Evolutionary conservation across 2,797 vertebrate species (phyloP).

Genomic region (Myotis findleyi): DNA sequence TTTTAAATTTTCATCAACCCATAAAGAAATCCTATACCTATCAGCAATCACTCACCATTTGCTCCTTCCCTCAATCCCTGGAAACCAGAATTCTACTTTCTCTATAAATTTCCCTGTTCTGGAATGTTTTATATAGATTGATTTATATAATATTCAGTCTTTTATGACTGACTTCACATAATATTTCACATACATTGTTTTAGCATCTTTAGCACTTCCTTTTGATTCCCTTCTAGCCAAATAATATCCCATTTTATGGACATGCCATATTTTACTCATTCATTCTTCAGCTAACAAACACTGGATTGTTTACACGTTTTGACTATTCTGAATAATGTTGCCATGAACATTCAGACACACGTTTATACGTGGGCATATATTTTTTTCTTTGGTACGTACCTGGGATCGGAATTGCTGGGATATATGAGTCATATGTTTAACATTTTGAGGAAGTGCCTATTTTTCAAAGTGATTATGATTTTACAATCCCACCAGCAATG

Average conservation of each 20-base stretch:
- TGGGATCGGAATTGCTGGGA: not conserved
- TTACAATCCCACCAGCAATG: not conserved
- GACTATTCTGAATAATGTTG: not conserved
- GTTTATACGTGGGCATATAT: not conserved
- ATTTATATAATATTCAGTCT: not conserved
- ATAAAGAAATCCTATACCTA: not conserved
- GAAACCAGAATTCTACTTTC: not conserved
- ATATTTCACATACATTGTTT: not conserved
- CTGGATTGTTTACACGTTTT: not conserved
- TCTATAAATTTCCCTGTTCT: not conserved
- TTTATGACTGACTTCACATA: not conserved
- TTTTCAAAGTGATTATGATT: not conserved
- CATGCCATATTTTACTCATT: not conserved
- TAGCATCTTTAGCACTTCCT: not conserved
- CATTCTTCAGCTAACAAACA: not conserved
- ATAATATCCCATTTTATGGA: not conserved
- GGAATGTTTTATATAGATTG: not conserved
- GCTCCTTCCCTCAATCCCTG: not conserved
- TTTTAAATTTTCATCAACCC: not conserved
- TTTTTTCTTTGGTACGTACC: not conserved
- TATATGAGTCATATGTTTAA: not conserved
- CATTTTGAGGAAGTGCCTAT: not conserved
- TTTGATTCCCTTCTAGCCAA: not conserved
- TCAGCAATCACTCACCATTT: not conserved
- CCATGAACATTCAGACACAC: not conserved